Percentiles rank a stretch among this genome's conserved stretches.
Evolutionary conservation across 2,797 vertebrate species (phyloP).

Genomic region (Propithecus perrieri): DNA sequence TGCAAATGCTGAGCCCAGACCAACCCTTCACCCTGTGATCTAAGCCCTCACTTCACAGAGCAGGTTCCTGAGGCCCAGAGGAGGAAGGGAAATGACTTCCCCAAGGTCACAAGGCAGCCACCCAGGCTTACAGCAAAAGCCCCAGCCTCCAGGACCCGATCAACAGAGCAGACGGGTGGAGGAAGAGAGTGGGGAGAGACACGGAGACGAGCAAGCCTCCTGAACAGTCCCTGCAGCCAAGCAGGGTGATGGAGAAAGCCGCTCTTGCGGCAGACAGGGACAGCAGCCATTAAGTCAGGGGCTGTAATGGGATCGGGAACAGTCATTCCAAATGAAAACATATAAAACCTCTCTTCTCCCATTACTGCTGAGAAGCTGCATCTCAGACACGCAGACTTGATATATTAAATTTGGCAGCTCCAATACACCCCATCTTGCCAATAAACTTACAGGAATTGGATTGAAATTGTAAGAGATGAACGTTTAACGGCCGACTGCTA

Average conservation of each 20-base stretch:
- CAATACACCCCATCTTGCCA: slow-evolving; percentile 78
- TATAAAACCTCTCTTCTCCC: slow-evolving; percentile 73
- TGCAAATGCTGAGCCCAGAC: background rate
- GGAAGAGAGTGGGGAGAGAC: background rate
- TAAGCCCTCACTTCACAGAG: background rate
- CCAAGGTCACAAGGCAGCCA: background rate
- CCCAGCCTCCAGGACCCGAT: background rate
- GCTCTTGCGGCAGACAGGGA: background rate
- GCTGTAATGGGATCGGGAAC: slow-evolving; percentile 65
- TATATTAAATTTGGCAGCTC: slow-evolving; percentile 79
- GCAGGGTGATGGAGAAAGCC: slow-evolving; percentile 2
- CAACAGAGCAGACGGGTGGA: background rate
- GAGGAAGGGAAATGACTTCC: slow-evolving; percentile 23
- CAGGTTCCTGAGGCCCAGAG: background rate
- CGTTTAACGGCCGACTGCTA: slow-evolving; percentile 64
- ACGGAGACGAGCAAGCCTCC: background rate
- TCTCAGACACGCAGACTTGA: slow-evolving; percentile 66
- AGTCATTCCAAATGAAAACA: slow-evolving; percentile 74
- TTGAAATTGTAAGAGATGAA: slow-evolving; percentile 78
- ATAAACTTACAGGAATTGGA: slow-evolving; percentile 79
- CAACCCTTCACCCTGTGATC: background rate
- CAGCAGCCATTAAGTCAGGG: slow-evolving; percentile 49
- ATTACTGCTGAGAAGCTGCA: slow-evolving; percentile 60
- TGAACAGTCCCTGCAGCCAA: background rate
- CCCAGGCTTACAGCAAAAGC: background rate